Conservation (phyloP, 2,797 vertebrate genomes). For the Mus spretus region DNA sequence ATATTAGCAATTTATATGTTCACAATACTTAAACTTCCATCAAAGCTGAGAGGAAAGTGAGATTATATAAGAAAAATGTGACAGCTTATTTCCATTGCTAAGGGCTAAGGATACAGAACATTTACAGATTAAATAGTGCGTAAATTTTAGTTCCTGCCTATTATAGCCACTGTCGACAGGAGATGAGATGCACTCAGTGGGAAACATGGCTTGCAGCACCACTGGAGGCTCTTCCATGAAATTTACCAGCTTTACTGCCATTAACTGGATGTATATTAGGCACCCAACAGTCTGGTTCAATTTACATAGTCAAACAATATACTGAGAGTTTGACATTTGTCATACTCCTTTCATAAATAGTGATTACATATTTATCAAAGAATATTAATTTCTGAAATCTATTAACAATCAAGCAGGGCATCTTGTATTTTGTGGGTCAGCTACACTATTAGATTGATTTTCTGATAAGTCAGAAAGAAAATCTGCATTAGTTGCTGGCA, state of each 20-base stretch:
- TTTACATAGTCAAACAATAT: slow-evolving; percentile 34
- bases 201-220: not conserved
- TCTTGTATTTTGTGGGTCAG: not conserved
- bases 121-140: slow-evolving; percentile 73
- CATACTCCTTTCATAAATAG: not conserved
- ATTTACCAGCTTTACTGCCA: slow-evolving; percentile 7
- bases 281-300: slow-evolving; percentile 5
- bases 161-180: slow-evolving; percentile 52
- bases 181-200: slow-evolving; percentile 39
- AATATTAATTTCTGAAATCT: not conserved
- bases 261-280: not conserved
- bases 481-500: not conserved
- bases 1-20: slow-evolving; percentile 48
- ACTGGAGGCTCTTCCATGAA: slow-evolving; percentile 51
- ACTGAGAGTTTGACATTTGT: not conserved
- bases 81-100: slow-evolving; percentile 63
- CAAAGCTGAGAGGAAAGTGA: not conserved
- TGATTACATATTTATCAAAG: not conserved
- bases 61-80: slow-evolving; percentile 41
- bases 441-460: not conserved
- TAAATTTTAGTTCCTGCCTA: slow-evolving; percentile 65
- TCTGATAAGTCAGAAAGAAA: not conserved
- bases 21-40: slow-evolving; percentile 51
- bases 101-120: slow-evolving; percentile 56
- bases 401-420: not conserved